These are phyloP conservation scores for Tangara arthus DNA, from an alignment of 2,797 vertebrate genomes.

Conservation along the genomic window DNA sequence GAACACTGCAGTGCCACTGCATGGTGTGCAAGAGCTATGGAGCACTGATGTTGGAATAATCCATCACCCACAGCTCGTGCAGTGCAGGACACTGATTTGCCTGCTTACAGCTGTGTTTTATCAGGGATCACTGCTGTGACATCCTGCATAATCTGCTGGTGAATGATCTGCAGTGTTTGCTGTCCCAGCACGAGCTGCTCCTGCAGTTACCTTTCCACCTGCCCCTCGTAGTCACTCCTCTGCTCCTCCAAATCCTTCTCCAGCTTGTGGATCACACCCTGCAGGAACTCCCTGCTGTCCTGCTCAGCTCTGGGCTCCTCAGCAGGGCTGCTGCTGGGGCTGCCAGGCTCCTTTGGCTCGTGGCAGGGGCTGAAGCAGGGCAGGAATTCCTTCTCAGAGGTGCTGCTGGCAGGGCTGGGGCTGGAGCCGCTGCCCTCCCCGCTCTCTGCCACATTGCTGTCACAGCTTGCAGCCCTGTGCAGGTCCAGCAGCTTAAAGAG, in stretches of 20 bases:
- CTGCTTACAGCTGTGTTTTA: background rate
- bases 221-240: constrained; percentile 69
- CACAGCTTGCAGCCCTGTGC: constrained; percentile 58
- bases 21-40: background rate
- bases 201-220: constrained; percentile 77
- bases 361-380: background rate
- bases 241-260: constrained; percentile 62
- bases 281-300: constrained; percentile 50
- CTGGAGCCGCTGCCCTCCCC: background rate
- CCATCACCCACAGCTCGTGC: background rate
- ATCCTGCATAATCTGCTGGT: accelerated
- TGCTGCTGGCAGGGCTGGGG: background rate
- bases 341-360: background rate
- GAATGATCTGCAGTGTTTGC: background rate
- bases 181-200: background rate
- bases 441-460: background rate
- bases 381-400: constrained; percentile 23
- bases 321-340: background rate
- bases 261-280: constrained; percentile 48
- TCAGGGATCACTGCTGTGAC: accelerated
- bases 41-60: background rate
- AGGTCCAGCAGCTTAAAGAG: constrained; percentile 83
- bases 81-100: background rate
- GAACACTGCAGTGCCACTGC: background rate
- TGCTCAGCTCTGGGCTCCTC: background rate